Conservation (phyloP, 92 coral and sea anemone species). For the Zoanthus solanderi region DNA sequence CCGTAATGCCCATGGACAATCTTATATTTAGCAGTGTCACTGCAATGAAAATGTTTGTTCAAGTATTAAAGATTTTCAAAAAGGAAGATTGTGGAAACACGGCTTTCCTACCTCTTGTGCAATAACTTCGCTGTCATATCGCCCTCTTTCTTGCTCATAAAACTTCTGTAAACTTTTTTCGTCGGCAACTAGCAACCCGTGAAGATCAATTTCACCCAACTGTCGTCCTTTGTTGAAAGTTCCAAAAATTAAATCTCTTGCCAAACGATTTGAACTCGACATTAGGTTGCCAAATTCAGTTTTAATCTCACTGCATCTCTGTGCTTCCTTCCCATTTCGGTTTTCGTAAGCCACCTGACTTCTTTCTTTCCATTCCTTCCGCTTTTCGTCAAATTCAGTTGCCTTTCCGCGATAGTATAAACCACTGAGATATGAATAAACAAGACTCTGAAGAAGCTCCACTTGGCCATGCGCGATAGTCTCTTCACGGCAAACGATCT, state of each 20-base stretch:
- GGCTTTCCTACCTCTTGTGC: neutral
- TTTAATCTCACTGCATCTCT: conserved; percentile 48
- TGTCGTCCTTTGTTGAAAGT: conserved; percentile 47
- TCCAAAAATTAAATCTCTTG: conserved; percentile 45
- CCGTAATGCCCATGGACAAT: too few relatives aligned
- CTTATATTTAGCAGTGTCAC: too few relatives aligned
- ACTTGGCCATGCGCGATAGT: neutral
- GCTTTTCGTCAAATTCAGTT: conserved; percentile 45
- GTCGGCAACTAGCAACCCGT: conserved; percentile 64
- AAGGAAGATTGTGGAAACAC: neutral
- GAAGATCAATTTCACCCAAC: conserved; percentile 54
- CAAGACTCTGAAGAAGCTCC: conserved; percentile 7
- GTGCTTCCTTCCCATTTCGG: neutral
- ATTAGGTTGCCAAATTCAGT: conserved; percentile 44
- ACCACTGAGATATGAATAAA: conserved; percentile 40
- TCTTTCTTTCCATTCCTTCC: conserved; percentile 43
- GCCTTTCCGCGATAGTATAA: conserved; percentile 56
- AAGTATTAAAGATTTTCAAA: neutral
- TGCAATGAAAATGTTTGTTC: too few relatives aligned
- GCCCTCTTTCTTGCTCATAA: conserved; percentile 1
- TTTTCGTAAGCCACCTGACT: conserved; percentile 5
- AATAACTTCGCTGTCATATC: neutral
- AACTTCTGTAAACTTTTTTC: conserved; percentile 26
- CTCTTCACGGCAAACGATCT: neutral
- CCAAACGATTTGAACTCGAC: conserved; percentile 51